These are phyloP conservation scores for Ammospiza nelsoni DNA, from an alignment of 2,113 vertebrate genomes.

Conservation along the genomic window DNA sequence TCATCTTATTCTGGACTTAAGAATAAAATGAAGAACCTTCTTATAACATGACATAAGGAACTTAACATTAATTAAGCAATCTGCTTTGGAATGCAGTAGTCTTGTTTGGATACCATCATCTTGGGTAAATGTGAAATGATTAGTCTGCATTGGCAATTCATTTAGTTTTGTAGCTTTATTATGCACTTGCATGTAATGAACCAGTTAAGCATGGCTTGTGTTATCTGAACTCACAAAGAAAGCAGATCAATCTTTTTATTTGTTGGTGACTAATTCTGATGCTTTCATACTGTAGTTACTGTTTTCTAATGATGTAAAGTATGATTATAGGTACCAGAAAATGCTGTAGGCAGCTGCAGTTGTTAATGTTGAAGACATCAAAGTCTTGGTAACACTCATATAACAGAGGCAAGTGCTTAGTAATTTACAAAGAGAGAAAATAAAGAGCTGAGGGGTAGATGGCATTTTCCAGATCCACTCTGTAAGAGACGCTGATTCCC, in stretches of 20 bases:
- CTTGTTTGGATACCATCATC: neutral
- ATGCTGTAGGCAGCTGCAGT: neutral
- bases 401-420: neutral
- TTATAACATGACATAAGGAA: neutral
- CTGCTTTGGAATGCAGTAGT: neutral
- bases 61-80: neutral
- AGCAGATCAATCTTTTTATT: neutral
- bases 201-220: neutral
- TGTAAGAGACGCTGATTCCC: neutral
- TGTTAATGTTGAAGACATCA: neutral
- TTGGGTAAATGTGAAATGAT: neutral
- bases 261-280: neutral
- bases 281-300: neutral
- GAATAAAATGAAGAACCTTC: neutral
- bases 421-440: neutral
- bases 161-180: constrained; percentile 25
- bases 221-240: neutral
- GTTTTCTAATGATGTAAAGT: neutral
- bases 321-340: neutral
- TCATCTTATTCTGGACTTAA: neutral
- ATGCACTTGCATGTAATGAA: neutral
- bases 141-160: neutral
- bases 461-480: neutral
- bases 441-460: neutral
- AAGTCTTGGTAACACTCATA: neutral